These are phyloP conservation scores for Lithophane ornitopus DNA, from an alignment of 2,888 invertebrate species.

Conservation along the genomic window DNA sequence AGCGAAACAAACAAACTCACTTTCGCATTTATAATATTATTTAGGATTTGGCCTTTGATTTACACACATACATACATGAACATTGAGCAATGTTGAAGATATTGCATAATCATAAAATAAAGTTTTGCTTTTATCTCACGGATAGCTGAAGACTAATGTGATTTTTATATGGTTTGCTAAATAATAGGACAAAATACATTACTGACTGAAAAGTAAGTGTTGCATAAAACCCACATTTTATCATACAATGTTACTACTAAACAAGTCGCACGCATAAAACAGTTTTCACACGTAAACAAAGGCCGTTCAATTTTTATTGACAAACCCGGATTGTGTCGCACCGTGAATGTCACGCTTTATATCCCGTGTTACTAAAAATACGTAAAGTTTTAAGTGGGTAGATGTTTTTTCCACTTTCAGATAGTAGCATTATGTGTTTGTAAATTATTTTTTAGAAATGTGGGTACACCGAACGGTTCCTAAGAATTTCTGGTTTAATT, in stretches of 20 bases:
- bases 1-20: no score
- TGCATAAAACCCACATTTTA: conserved; percentile 10
- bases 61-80: no score
- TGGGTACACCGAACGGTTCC: neutral
- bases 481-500: conserved; percentile 19
- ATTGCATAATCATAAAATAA: no score
- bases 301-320: conserved; percentile 40
- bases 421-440: neutral
- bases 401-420: neutral
- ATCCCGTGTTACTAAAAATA: neutral
- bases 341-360: conserved; percentile 47
- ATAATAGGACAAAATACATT: no score
- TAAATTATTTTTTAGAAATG: neutral
- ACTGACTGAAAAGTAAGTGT: no score
- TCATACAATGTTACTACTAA: conserved; percentile 3
- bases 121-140: no score
- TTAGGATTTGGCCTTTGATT: no score
- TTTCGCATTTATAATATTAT: no score
- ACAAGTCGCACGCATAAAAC: conserved; percentile 28
- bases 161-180: no score
- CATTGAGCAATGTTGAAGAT: no score
- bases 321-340: conserved; percentile 22
- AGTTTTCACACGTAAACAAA: conserved; percentile 49
- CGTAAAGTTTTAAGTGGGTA: conserved; percentile 27
- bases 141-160: no score